Evolutionary conservation across 2,797 vertebrate species (phyloP).

Genomic region (Perodicticus potto): DNA sequence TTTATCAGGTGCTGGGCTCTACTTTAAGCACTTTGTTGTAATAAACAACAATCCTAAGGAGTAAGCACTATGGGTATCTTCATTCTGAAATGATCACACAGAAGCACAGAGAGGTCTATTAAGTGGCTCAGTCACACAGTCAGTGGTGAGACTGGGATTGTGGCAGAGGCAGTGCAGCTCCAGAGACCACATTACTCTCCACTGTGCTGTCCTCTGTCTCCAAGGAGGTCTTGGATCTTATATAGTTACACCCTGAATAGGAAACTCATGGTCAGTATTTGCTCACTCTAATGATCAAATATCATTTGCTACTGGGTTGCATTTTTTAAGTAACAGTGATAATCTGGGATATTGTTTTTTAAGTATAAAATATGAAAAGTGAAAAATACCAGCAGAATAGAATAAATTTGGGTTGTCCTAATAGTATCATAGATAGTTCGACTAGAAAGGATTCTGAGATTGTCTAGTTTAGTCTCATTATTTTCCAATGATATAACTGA

Average conservation of each 20-base stretch:
- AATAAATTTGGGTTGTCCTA: fast-evolving
- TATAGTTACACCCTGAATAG: neutral
- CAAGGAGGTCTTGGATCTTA: neutral
- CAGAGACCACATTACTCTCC: too few species aligned
- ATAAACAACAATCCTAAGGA: neutral
- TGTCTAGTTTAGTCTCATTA: neutral
- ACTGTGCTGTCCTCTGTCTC: neutral
- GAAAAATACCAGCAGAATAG: neutral
- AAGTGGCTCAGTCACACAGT: neutral
- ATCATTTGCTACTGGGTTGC: neutral
- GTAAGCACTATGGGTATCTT: fast-evolving
- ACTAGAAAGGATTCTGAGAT: neutral
- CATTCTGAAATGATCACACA: neutral
- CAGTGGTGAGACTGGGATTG: neutral
- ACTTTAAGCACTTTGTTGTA: neutral
- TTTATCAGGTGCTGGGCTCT: neutral
- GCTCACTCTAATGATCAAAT: neutral
- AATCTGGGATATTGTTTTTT: neutral
- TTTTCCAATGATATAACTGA: neutral
- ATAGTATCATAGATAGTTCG: neutral
- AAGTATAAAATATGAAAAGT: neutral
- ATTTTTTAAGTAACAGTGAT: neutral
- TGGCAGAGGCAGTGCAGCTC: neutral
- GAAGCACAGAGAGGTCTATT: neutral
- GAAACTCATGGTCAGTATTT: neutral